phyloP scores from a whole-genome alignment of 2,888 invertebrate species.

The Phyllotreta cruciferae region DNA sequence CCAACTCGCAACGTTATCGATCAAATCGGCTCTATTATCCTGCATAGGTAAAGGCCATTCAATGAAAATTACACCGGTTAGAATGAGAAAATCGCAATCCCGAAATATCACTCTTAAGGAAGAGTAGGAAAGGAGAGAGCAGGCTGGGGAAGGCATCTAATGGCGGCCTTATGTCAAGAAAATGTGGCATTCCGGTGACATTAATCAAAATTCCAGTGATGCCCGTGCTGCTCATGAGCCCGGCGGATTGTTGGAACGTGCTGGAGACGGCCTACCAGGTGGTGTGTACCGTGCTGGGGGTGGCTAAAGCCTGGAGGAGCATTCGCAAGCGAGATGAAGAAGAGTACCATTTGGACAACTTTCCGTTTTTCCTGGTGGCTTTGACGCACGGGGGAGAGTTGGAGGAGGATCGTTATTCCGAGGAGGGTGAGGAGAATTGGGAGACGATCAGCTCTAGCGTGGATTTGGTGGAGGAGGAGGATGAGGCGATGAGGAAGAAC shows the following conservation, averaged over 20 bases:
- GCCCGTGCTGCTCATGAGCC: neutral
- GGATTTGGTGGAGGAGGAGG: neutral
- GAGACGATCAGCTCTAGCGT: neutral
- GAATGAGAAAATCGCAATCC: too few species aligned
- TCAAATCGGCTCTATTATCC: too few species aligned
- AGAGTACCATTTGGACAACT: neutral
- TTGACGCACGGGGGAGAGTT: neutral
- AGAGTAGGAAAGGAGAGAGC: too few species aligned
- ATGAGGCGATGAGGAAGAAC: conserved; percentile 5
- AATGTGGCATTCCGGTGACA: neutral
- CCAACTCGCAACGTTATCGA: too few species aligned
- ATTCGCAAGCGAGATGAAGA: neutral
- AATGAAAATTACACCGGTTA: too few species aligned
- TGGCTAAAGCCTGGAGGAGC: neutral
- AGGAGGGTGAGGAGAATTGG: neutral
- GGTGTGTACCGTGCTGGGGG: neutral
- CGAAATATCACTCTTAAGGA: too few species aligned
- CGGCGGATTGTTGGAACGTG: conserved; percentile 6
- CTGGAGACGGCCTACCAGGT: conserved; percentile 1
- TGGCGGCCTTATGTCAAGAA: neutral
- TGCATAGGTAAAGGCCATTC: too few species aligned
- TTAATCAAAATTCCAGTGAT: conserved; percentile 4
- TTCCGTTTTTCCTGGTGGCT: neutral
- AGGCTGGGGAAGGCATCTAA: neutral
- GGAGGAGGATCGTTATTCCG: neutral